Evolutionary conservation across 30 jellyfish, hydroid and myxozoan species (phyloP).

Genomic region (Turritopsis rubra): DNA sequence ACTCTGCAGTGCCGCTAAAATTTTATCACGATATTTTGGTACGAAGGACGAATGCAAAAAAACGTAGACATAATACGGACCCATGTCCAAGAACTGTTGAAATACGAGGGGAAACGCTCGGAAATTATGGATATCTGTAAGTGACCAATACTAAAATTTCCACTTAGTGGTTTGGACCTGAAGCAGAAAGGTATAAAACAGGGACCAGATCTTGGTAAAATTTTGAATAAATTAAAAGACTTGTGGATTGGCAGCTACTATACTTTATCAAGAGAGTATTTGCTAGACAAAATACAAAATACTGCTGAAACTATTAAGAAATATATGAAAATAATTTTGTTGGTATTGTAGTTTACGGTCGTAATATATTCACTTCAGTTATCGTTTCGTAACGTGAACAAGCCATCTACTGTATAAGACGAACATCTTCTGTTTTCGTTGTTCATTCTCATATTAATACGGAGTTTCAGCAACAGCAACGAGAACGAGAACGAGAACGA

Average conservation of each 20-base stretch:
- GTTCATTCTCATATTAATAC: too few species aligned
- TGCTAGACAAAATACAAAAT: slow-evolving; percentile 40
- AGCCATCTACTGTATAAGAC: too few species aligned
- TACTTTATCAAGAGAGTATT: slow-evolving; percentile 48
- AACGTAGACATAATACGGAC: slow-evolving; percentile 23
- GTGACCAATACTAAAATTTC: slow-evolving; percentile 83
- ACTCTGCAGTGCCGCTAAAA: slow-evolving; percentile 32
- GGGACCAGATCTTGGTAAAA: slow-evolving; percentile 79
- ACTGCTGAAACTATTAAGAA: not conserved
- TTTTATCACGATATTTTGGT: slow-evolving; percentile 75
- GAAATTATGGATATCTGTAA: slow-evolving; percentile 41
- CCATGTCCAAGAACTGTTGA: slow-evolving; percentile 54
- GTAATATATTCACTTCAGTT: not conserved
- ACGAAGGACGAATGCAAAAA: slow-evolving; percentile 37
- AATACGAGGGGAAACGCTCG: slow-evolving; percentile 52
- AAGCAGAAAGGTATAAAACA: slow-evolving; percentile 63
- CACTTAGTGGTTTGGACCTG: slow-evolving; percentile 78
- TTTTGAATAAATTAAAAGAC: slow-evolving; percentile 52
- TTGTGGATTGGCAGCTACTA: slow-evolving; percentile 87
- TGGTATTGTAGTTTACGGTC: not conserved
- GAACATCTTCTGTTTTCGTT: too few species aligned
- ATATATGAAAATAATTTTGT: not conserved
- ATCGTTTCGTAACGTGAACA: not conserved
- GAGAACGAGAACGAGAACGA: too few species aligned
- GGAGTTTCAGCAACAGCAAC: too few species aligned